Base-by-base conservation (phyloP, 2,797 vertebrate species). In the Amphiprion clarkii region DNA sequence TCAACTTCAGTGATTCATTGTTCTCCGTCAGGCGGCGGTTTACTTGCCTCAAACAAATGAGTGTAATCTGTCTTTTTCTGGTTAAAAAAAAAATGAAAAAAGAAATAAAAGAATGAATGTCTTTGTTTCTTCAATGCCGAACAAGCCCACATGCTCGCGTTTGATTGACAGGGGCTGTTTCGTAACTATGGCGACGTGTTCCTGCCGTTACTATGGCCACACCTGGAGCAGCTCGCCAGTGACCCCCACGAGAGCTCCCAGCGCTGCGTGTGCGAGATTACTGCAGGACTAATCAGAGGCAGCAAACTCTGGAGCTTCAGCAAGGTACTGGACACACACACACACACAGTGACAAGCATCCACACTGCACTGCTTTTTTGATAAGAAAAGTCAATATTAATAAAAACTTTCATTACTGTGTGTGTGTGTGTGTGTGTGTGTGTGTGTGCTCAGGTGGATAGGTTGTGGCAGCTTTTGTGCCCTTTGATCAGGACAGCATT, bases 181-280 rank as follows among this genome's bases (percentile, higher is more conserved):
- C 95, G 98, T 91, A 99, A 99, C 93, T 99, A 97, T 76, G 96
- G 97, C 52, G 96, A 99, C 85, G 90, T 93, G 65, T 99, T 99
- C 91, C 86, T 99, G 90, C 95, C 96, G 6, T 83, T 97, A 81
- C 90, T 99, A 51, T 95, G 95, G 90, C 97, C 97, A 42, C 97
- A 98, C 85, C 94, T 99, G 78, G 97, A 98, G 87, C 95, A 92
- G 44, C 94, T 99, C 33, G 96, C 96, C 10, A 81, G 92, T 81
- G 97, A 99, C 87, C 96, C 96, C 69, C 97, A 99, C 6, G 98
- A 99, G 89, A 99, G 98, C 88, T 96, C 96, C 6, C 98, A 99
- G 88, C 95, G 97, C 84, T 99, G 98, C 82, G 94, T 98, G 81
- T 97, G 97, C 81, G 98, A 99, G 94, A 98, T 99, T 87, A 96